Conservation (phyloP, 2,797 vertebrate genomes). For the Poeciliopsis presidionis region DNA sequence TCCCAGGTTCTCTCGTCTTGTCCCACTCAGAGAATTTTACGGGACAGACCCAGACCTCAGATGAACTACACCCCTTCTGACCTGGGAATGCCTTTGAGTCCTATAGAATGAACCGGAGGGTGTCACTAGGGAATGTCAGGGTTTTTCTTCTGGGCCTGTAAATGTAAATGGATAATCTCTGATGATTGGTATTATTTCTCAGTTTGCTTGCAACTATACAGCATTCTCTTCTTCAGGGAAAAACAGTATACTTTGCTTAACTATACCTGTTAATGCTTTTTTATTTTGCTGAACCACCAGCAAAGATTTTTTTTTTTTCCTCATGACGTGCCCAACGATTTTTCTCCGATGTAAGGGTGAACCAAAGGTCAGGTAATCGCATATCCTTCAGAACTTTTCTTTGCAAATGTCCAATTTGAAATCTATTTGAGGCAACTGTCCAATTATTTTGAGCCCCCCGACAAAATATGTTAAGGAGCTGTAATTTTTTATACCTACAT, state of each 20-base stretch:
- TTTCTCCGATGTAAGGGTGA: not conserved
- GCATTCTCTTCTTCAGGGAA: not conserved
- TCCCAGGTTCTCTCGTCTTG: not conserved
- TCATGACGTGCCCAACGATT: not conserved
- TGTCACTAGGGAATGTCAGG: not conserved
- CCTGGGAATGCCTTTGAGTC: not conserved
- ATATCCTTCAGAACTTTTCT: not conserved
- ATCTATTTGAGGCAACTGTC: not conserved
- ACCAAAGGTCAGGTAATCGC: not conserved
- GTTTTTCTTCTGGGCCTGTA: not conserved
- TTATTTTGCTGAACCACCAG: not conserved
- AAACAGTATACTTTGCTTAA: not conserved
- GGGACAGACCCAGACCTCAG: not conserved
- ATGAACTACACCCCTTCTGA: not conserved
- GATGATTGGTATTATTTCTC: not conserved
- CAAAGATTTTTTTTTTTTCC: not conserved
- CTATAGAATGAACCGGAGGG: not conserved
- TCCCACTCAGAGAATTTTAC: not conserved
- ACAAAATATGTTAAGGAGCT: not conserved
- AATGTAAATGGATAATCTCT: not conserved
- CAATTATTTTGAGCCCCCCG: not conserved
- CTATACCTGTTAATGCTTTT: not conserved
- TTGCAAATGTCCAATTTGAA: constrained; percentile 6
- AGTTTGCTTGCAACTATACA: not conserved
- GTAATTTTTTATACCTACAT: not conserved